Evolutionary conservation across 2,113 vertebrate species (phyloP), one percentile per base, ranked within the genome.

Genomic region (Eublepharis macularius): DNA sequence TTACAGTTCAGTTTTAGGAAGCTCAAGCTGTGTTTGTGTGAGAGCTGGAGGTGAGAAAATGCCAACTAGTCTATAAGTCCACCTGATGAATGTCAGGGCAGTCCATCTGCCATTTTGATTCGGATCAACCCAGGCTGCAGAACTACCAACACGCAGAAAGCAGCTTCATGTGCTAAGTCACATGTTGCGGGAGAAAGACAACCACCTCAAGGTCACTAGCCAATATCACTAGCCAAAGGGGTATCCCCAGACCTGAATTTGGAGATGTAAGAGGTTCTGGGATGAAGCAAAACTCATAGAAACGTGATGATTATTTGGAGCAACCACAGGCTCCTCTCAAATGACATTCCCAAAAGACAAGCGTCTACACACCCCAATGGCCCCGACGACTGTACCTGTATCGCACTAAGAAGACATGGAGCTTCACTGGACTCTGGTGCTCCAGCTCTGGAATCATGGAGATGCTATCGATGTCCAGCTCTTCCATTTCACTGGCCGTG

Each of bases 401-500:
- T 87, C 98, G 97, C 13, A 98, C 98, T 81, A 99, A 96, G 94
- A 99, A 99, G 94, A 99, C 98, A 92, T 98, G 98, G 83, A 99
- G 97, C 89, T 98, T 98, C 51, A 97, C 96, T 80, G 96, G 95
- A 81, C 95, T 96, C 63, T 95, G 95, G 93, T 90, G 95, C 91
- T 96, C 93, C 3, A 95, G 82, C 83, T 96, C 97, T 26, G 97
- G 97, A 80, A 97, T 95, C 4, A 98, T 95, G 51, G 98, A 97
- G 82, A 98, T 80, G 2, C 93, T 96, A 81, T 99, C 99, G 1
- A 96, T 96, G 88, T 99, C 99, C 93, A 99, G 88, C 49, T 99
- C 99, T 87, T 99, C 99, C 91, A 99, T 98, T 92, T 99, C 99
- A 94, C 99, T 99, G 85, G 98, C 98, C 41, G 99, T 99, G 93